Evolutionary conservation across 2,797 vertebrate species (phyloP).

Genomic region (Dendrocincla tyrannina): DNA sequence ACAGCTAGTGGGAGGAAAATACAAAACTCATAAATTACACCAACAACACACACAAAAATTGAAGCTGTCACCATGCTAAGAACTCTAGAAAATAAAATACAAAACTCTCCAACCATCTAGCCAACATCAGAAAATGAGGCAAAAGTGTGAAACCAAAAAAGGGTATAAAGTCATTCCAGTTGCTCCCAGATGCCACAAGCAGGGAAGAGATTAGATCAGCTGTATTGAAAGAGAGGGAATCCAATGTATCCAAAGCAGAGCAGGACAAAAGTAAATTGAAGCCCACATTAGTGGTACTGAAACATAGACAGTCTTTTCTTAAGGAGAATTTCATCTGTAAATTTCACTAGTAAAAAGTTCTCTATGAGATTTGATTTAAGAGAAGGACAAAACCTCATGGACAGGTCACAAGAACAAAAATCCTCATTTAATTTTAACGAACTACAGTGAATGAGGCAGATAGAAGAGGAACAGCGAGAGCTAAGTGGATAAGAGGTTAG

Average conservation of each 20-base stretch:
- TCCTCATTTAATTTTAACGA: slow-evolving; percentile 21
- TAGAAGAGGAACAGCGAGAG: background rate
- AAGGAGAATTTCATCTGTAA: background rate
- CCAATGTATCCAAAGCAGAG: background rate
- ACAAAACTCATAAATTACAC: slow-evolving; percentile 8
- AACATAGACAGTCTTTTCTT: slow-evolving; percentile 30
- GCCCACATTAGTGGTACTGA: background rate
- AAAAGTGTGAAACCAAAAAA: slow-evolving; percentile 13
- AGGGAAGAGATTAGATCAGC: slow-evolving; percentile 23
- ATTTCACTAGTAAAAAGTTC: background rate
- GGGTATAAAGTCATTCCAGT: background rate
- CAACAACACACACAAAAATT: background rate
- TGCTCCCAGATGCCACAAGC: slow-evolving; percentile 18
- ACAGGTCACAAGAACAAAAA: slow-evolving; percentile 1
- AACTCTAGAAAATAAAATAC: background rate
- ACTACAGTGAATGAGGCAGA: background rate
- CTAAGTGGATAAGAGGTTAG: background rate
- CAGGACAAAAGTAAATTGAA: slow-evolving; percentile 20
- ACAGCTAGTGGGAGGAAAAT: background rate
- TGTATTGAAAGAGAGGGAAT: slow-evolving; percentile 19
- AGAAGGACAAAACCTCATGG: background rate
- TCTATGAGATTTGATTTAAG: slow-evolving; percentile 28
- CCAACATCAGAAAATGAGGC: slow-evolving; percentile 2
- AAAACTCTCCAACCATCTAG: background rate
- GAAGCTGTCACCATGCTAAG: background rate